phyloP scores from a whole-genome alignment of 2,888 invertebrate species.

The Lepetodrilus schrolli region DNA sequence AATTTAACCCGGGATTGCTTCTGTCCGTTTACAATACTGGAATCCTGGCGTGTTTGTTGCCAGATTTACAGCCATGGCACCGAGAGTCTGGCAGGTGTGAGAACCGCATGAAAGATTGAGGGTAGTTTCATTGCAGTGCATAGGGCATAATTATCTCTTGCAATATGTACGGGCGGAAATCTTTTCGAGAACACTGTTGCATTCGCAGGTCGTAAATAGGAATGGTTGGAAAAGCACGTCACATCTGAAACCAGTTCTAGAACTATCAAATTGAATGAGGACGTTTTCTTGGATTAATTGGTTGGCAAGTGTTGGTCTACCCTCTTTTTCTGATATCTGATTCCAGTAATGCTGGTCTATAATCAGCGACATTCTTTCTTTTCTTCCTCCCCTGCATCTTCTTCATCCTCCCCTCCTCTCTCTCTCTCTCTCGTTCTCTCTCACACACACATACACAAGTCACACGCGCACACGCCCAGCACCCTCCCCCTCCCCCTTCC shows the following conservation, averaged over 20 bases:
- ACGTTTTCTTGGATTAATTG: background rate
- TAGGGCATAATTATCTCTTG: background rate
- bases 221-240: background rate
- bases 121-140: background rate
- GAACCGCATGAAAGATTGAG: background rate
- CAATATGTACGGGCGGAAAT: conserved; percentile 1
- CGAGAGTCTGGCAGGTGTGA: background rate
- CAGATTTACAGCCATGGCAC: conserved; percentile 17
- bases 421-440: no score
- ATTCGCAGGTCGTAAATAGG: background rate
- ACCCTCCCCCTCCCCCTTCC: no score
- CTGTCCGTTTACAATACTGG: conserved; percentile 17
- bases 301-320: no score
- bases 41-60: conserved; percentile 19
- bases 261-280: background rate
- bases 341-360: no score
- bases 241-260: background rate
- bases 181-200: background rate
- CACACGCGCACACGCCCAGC: no score
- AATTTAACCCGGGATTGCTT: conserved; percentile 11
- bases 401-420: no score
- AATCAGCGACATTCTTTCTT: no score
- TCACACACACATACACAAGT: no score
- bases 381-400: no score
- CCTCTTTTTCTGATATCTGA: no score